phyloP scores from a whole-genome alignment of 2,113 vertebrate genomes.

The Odocoileus hemionus region DNA sequence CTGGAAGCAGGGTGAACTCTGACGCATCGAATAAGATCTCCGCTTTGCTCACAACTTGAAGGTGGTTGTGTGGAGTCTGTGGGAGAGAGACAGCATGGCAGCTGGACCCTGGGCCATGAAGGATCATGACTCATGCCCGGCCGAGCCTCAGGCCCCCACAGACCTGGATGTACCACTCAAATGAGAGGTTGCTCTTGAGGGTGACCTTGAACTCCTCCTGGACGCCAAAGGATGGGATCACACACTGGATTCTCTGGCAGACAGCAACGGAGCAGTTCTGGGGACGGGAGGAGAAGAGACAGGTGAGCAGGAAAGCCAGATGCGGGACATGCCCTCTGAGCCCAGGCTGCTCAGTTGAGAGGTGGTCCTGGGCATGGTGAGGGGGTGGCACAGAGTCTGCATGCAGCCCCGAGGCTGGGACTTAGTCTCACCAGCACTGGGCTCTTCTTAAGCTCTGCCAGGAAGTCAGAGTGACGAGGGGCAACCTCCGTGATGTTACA shows the following conservation, averaged over 20 bases:
- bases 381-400: rapidly evolving
- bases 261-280: constrained; percentile 84
- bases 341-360: not conserved
- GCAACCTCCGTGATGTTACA: not conserved
- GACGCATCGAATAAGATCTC: constrained; percentile 33
- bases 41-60: constrained; percentile 36
- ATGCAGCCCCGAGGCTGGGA: rapidly evolving
- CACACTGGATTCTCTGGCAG: constrained; percentile 82
- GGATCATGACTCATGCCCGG: rapidly evolving
- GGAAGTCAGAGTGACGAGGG: not conserved
- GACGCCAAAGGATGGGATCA: constrained; percentile 49
- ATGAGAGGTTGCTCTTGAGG: constrained; percentile 81
- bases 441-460: not conserved
- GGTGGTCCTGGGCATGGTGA: rapidly evolving
- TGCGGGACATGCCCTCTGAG: rapidly evolving
- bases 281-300: not conserved
- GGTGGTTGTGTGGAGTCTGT: constrained; percentile 2
- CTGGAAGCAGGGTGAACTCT: not conserved
- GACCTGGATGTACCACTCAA: constrained; percentile 86
- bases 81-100: not conserved
- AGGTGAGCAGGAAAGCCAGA: too few relatives aligned
- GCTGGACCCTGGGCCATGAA: not conserved
- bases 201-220: constrained; percentile 51
- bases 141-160: not conserved
- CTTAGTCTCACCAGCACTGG: constrained; percentile 51